A percentile compares a stretch with the other conserved stretches of the same genome.
These are phyloP conservation scores for Seira ritae DNA, from an alignment of 2,888 invertebrate genomes.

Conservation along the genomic window DNA sequence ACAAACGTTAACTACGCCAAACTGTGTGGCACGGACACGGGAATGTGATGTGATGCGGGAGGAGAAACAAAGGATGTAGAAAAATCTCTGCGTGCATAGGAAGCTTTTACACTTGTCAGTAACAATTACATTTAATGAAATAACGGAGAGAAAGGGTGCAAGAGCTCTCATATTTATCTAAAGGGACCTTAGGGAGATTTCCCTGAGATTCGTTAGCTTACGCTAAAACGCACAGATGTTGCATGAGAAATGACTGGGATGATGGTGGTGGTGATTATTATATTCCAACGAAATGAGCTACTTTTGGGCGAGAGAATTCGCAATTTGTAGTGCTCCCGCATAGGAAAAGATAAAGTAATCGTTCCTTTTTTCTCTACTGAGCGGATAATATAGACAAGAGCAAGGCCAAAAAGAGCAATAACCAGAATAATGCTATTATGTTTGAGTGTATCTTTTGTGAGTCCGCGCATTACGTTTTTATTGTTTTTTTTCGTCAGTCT, in stretches of 20 bases:
- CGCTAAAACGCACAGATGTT: not conserved
- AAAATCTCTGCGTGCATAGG: not conserved
- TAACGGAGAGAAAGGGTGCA: conserved; percentile 1
- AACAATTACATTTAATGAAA: conserved; percentile 11
- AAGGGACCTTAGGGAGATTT: not conserved
- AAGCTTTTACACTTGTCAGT: conserved; percentile 14
- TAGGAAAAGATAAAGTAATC: not conserved
- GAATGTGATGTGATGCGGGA: not conserved
- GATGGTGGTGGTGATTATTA: not conserved
- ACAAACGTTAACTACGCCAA: too few species aligned
- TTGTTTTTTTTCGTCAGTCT: conserved; percentile 22
- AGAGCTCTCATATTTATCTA: not conserved
- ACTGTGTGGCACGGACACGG: too few species aligned
- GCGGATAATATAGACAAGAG: conserved; percentile 16
- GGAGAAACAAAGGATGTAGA: not conserved
- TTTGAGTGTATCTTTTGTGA: conserved; percentile 16
- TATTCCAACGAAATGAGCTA: not conserved
- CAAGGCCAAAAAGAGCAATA: conserved; percentile 11
- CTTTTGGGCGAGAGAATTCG: conserved; percentile 4
- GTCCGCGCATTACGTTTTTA: conserved; percentile 22
- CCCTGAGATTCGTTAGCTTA: not conserved
- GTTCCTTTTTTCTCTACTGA: not conserved
- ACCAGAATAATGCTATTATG: conserved; percentile 14
- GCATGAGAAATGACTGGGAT: conserved; percentile 3
- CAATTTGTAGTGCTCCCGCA: conserved; percentile 7